These are phyloP conservation scores for Oceanodroma tethys DNA, from an alignment of 2,113 vertebrate genomes.

Conservation along the genomic window DNA sequence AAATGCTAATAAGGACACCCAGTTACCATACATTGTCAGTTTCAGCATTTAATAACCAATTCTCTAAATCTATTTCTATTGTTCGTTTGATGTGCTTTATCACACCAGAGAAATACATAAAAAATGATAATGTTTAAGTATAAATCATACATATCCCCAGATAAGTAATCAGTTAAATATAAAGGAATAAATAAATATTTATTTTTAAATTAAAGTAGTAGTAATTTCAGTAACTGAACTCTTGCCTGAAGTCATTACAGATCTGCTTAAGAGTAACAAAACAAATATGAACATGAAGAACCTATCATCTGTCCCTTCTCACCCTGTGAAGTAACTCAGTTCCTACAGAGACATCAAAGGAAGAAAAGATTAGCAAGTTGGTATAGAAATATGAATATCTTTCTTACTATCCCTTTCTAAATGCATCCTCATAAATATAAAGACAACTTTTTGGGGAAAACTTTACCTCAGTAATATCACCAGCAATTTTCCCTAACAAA, in stretches of 20 bases:
- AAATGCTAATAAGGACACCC: neutral
- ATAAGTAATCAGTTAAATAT: neutral
- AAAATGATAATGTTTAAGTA: neutral
- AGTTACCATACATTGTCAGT: neutral
- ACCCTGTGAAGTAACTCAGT: neutral
- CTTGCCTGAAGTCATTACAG: neutral
- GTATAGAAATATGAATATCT: neutral
- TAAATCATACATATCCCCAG: neutral
- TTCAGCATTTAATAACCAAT: neutral
- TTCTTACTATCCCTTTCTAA: neutral
- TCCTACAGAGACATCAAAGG: neutral
- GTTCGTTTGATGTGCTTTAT: neutral
- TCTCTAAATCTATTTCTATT: neutral
- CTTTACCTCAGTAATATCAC: neutral
- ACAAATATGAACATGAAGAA: neutral
- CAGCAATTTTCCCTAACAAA: neutral
- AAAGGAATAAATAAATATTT: neutral
- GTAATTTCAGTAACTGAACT: neutral
- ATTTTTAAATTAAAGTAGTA: neutral
- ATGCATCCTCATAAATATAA: neutral
- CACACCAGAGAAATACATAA: neutral
- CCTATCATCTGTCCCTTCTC: neutral
- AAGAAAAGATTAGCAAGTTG: neutral
- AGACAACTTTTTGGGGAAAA: accelerated
- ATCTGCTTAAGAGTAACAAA: neutral